A percentile compares a stretch with the other conserved stretches of the same genome.
Evolutionary conservation across 1,140 invertebrate genomes (phyloP).

Genomic region (Chrysomallon squamiferum): DNA sequence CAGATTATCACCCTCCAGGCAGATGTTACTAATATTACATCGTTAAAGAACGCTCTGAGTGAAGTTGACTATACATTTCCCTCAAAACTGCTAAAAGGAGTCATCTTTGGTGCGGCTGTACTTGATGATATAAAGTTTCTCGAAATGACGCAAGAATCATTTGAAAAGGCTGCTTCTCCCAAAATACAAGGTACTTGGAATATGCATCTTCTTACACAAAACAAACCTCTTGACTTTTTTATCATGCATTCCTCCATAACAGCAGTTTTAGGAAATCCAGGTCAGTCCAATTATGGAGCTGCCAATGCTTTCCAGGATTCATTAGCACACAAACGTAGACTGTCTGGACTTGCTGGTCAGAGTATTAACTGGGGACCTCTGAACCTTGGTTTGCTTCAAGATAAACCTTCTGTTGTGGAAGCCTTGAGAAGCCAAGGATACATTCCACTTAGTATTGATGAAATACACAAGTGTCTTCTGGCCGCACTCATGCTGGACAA

Average conservation of each 20-base stretch:
- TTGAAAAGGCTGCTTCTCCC: constrained; percentile 31
- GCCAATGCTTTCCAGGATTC: constrained; percentile 43
- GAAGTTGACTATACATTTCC: constrained; percentile 12
- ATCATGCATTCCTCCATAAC: constrained; percentile 42
- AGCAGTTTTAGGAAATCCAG: constrained; percentile 35
- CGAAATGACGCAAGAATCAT: constrained; percentile 26
- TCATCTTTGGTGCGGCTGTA: constrained; percentile 48
- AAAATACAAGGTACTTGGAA: constrained; percentile 51
- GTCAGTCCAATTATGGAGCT: constrained; percentile 42
- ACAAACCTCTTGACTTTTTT: constrained; percentile 39
- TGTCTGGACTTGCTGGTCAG: constrained; percentile 26
- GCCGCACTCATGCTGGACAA: constrained; percentile 15
- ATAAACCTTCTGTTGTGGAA: constrained; percentile 3
- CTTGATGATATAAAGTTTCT: constrained; percentile 29
- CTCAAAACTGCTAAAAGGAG: constrained; percentile 26
- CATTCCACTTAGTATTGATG: not conserved
- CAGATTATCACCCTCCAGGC: constrained; percentile 20
- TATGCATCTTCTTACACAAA: constrained; percentile 33
- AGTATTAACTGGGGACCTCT: constrained; percentile 44
- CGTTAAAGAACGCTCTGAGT: constrained; percentile 15
- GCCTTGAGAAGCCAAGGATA: constrained; percentile 11
- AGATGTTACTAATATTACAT: constrained; percentile 25
- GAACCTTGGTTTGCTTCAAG: constrained; percentile 23
- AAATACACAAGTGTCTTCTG: constrained; percentile 21
- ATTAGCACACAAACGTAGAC: constrained; percentile 31